These are phyloP conservation scores for Glareola pratincola DNA, from an alignment of 2,113 vertebrate species.

Conservation along the genomic window DNA sequence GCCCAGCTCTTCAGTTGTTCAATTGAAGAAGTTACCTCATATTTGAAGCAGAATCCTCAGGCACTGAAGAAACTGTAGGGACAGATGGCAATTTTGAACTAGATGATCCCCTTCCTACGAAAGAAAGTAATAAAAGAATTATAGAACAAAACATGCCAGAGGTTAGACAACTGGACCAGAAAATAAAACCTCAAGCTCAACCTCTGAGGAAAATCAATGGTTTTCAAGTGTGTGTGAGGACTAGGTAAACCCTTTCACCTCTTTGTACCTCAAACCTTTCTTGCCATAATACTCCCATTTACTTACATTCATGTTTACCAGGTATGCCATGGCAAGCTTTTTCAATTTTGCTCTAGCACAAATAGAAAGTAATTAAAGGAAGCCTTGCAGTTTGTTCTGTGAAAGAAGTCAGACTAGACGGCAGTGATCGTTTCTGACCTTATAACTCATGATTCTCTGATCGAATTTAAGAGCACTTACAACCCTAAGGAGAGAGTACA, in stretches of 20 bases:
- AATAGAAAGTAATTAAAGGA: not conserved
- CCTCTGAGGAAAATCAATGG: not conserved
- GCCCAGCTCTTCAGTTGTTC: not conserved
- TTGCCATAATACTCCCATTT: not conserved
- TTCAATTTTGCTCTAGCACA: not conserved
- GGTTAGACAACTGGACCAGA: not conserved
- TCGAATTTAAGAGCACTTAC: not conserved
- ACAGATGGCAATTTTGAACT: constrained; percentile 92
- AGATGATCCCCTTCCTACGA: constrained; percentile 81
- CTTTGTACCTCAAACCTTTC: not conserved
- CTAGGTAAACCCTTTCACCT: not conserved
- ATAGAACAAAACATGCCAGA: not conserved
- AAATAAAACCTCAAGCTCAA: not conserved
- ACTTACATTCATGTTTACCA: not conserved
- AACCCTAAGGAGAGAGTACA: not conserved
- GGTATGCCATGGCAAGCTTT: not conserved
- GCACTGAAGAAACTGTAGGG: constrained; percentile 88
- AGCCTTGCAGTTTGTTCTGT: not conserved
- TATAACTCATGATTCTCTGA: not conserved
- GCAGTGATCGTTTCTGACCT: not conserved
- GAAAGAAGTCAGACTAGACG: not conserved
- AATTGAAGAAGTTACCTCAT: constrained; percentile 85
- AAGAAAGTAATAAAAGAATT: not conserved
- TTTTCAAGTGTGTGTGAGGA: not conserved
- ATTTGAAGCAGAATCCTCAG: constrained; percentile 88